Evolutionary conservation across 2,113 vertebrate species (phyloP).

Genomic region (Carassius carassius): DNA sequence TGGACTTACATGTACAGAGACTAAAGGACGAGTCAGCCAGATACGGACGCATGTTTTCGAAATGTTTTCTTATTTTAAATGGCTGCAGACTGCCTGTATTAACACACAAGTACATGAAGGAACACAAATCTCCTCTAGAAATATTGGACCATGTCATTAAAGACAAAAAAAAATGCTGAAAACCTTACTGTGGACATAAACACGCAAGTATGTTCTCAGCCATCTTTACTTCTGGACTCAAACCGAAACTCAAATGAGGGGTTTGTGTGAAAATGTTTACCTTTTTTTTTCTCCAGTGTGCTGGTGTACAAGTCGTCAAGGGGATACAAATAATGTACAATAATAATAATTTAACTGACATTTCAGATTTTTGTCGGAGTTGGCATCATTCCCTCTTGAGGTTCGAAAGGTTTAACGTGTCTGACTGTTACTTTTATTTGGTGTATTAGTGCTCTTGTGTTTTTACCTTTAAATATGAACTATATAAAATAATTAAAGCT

Average conservation of each 20-base stretch:
- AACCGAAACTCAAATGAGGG: constrained; percentile 19
- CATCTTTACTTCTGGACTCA: constrained; percentile 20
- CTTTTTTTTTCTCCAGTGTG: constrained; percentile 22
- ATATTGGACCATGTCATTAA: constrained; percentile 23
- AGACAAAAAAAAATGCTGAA: constrained; percentile 15
- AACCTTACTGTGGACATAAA: constrained; percentile 10
- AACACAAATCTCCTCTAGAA: constrained; percentile 34
- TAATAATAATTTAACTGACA: constrained; percentile 15
- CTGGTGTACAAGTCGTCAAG: background rate
- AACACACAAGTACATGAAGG: constrained; percentile 30
- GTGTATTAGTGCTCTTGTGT: constrained; percentile 41
- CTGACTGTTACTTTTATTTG: constrained; percentile 53
- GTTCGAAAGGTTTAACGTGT: constrained; percentile 34
- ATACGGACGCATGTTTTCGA: constrained; percentile 56
- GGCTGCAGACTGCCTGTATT: constrained; percentile 47
- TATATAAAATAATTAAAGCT: constrained; percentile 23
- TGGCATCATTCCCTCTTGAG: constrained; percentile 23
- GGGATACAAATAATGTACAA: background rate
- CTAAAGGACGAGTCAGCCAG: constrained; percentile 20
- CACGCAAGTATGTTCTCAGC: background rate
- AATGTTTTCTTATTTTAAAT: constrained; percentile 46
- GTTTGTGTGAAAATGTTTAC: constrained; percentile 9
- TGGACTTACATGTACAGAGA: constrained; percentile 40
- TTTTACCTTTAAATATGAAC: constrained; percentile 44
- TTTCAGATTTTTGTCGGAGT: constrained; percentile 22